Conservation (phyloP, 2,797 vertebrate species). For the Podarcis siculus region DNA sequence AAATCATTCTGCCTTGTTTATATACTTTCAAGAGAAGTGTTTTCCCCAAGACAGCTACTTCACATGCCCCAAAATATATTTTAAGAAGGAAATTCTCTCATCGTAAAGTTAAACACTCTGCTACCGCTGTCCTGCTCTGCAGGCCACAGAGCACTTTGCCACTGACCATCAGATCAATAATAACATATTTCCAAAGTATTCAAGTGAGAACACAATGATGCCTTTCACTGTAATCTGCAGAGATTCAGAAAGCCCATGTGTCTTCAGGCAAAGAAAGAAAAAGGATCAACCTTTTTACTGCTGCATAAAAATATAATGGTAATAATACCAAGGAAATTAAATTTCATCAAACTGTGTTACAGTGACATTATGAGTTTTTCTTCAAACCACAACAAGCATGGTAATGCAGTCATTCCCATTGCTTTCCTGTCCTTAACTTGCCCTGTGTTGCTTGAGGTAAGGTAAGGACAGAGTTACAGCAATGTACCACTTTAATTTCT, state of each 20-base stretch:
- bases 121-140: slow-evolving; percentile 33
- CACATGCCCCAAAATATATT: slow-evolving; percentile 44
- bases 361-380: background rate
- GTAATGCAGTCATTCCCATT: background rate
- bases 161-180: slow-evolving; percentile 52
- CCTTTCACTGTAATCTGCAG: slow-evolving; percentile 47
- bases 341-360: background rate
- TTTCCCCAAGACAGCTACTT: slow-evolving; percentile 56
- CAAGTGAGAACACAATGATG: slow-evolving; percentile 36
- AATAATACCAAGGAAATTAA: slow-evolving; percentile 35
- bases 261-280: background rate
- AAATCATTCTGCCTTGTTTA: background rate
- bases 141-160: background rate
- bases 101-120: slow-evolving; percentile 52
- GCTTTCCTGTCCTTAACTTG: slow-evolving; percentile 27
- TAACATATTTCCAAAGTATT: slow-evolving; percentile 43
- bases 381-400: slow-evolving; percentile 4
- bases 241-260: slow-evolving; percentile 23
- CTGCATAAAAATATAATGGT: slow-evolving; percentile 24
- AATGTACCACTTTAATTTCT: background rate
- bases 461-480: slow-evolving; percentile 15
- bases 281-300: slow-evolving; percentile 30
- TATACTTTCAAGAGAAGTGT: slow-evolving; percentile 35
- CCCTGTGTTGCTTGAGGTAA: background rate
- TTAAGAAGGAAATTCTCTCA: slow-evolving; percentile 28